Conservation (phyloP, 2,797 vertebrate genomes). For the Cryptoblepharus egeriae region DNA sequence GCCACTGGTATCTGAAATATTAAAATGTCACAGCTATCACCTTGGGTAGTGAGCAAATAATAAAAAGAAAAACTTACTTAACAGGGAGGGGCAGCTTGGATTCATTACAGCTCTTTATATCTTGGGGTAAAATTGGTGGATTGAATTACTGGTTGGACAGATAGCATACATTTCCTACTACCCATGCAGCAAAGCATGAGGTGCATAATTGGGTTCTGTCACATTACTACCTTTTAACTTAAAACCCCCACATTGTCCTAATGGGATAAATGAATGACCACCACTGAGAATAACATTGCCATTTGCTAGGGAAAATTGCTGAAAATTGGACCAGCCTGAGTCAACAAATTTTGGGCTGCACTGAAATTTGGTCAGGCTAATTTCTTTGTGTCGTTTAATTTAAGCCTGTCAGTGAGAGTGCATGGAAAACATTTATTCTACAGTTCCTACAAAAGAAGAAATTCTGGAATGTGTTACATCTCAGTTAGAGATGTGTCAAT, state of each 20-base stretch:
- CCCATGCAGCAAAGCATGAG: slow-evolving; percentile 35
- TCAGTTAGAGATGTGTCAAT: slow-evolving; percentile 35
- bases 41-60: neutral
- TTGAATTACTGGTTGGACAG: slow-evolving; percentile 41
- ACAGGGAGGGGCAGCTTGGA: neutral
- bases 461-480: slow-evolving; percentile 35
- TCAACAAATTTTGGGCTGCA: slow-evolving; percentile 39
- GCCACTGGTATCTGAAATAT: no score
- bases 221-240: slow-evolving; percentile 57
- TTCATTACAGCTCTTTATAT: slow-evolving; percentile 31
- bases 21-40: neutral
- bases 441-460: slow-evolving; percentile 25
- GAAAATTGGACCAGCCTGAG: slow-evolving; percentile 49
- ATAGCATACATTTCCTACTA: slow-evolving; percentile 38
- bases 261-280: slow-evolving; percentile 62
- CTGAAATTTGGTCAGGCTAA: slow-evolving; percentile 49
- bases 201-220: slow-evolving; percentile 59
- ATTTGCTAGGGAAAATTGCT: slow-evolving; percentile 59
- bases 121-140: slow-evolving; percentile 28
- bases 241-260: slow-evolving; percentile 33
- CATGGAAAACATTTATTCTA: slow-evolving; percentile 27
- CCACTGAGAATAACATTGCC: slow-evolving; percentile 47
- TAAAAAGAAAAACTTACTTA: slow-evolving; percentile 40
- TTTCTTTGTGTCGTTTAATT: slow-evolving; percentile 55
- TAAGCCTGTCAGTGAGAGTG: slow-evolving; percentile 39